These are phyloP conservation scores for Lepidurus arcticus DNA, from an alignment of 1,140 invertebrate species.

Conservation along the genomic window DNA sequence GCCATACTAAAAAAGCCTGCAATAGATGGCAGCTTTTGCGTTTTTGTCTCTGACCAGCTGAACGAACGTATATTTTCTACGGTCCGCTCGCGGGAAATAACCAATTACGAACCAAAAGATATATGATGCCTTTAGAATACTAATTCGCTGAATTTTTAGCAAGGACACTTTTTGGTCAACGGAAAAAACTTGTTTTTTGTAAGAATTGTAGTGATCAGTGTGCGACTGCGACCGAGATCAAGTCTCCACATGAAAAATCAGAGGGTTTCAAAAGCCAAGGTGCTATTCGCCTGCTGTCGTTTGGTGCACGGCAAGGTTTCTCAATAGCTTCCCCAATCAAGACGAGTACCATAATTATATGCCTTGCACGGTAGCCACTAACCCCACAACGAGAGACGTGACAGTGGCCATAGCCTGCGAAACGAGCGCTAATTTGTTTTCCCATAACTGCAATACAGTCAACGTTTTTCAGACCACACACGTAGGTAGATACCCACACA, in stretches of 20 bases:
- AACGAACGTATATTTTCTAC: no score
- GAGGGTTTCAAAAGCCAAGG: neutral
- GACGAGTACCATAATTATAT: constrained; percentile 16
- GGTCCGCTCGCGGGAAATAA: no score
- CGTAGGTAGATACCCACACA: neutral
- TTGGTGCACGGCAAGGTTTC: neutral
- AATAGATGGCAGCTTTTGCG: neutral
- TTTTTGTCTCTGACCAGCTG: no score
- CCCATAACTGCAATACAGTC: constrained; percentile 8
- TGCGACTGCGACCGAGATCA: no score
- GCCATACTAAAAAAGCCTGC: neutral
- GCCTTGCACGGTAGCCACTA: constrained; percentile 17
- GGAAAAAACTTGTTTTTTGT: no score
- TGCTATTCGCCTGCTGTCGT: constrained; percentile 13
- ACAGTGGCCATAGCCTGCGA: neutral
- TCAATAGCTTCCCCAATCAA: constrained; percentile 21
- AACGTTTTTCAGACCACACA: neutral
- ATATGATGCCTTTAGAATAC: no score
- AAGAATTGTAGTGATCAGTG: no score
- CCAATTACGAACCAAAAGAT: no score
- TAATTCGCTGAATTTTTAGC: no score
- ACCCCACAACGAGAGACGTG: constrained; percentile 1
- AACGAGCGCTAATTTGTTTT: constrained; percentile 18
- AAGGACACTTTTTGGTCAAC: no score
- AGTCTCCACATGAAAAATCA: neutral